A percentile compares a stretch with the other conserved stretches of the same genome.
Evolutionary conservation across 2,888 invertebrate genomes (phyloP).

Genomic region (Glaucopsyche alexis): DNA sequence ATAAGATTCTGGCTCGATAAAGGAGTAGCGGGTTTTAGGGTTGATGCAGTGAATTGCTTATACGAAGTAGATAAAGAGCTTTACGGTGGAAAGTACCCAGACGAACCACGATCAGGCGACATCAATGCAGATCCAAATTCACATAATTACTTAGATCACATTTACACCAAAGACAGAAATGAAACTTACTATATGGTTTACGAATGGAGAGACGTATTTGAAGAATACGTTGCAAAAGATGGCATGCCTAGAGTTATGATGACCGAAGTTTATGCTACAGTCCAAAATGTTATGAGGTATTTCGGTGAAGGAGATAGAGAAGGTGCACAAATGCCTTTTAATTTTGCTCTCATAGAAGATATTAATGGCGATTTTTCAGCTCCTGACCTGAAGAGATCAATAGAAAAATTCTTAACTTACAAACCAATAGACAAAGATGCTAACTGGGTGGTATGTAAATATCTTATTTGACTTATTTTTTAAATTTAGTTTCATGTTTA

Average conservation of each 20-base stretch:
- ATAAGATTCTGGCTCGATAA: constrained; percentile 89
- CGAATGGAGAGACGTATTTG: constrained; percentile 82
- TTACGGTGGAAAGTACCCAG: constrained; percentile 66
- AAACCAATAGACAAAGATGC: constrained; percentile 81
- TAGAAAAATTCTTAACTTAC: constrained; percentile 83
- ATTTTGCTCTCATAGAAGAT: constrained; percentile 85
- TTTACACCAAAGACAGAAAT: constrained; percentile 81
- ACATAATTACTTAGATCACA: constrained; percentile 80
- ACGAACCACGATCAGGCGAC: constrained; percentile 78
- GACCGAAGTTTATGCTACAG: constrained; percentile 86
- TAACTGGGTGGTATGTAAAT: constrained; percentile 87
- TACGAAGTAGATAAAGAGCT: constrained; percentile 78
- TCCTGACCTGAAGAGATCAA: constrained; percentile 78
- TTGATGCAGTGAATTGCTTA: constrained; percentile 86
- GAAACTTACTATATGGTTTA: constrained; percentile 83
- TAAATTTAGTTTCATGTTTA: background rate
- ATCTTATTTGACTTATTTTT: background rate
- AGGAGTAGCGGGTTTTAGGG: constrained; percentile 92
- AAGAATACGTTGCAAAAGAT: constrained; percentile 74
- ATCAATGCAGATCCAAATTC: constrained; percentile 65
- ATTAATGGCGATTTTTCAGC: constrained; percentile 80
- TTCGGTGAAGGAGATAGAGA: constrained; percentile 78
- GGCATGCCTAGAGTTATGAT: constrained; percentile 82
- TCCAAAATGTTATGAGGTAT: constrained; percentile 82
- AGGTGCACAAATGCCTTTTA: constrained; percentile 89